These are phyloP conservation scores for Danio rerio DNA, from an alignment of 2,113 vertebrate species.

Conservation along the genomic window DNA sequence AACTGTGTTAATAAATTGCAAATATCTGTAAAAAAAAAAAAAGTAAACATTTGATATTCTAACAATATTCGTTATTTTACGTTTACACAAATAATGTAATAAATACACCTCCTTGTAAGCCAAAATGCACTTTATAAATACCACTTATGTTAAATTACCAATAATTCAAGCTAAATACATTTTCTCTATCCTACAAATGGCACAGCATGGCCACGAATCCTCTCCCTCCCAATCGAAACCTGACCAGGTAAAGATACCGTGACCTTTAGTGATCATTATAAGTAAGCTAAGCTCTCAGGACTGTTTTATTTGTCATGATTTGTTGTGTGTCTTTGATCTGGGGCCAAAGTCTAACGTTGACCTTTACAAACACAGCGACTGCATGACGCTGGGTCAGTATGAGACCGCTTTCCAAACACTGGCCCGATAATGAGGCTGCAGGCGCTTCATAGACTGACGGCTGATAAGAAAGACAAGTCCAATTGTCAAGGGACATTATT, in stretches of 20 bases:
- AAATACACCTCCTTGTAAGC: too few species aligned
- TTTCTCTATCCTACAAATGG: too few species aligned
- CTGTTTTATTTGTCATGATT: conserved; percentile 32
- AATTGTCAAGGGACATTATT: conserved; percentile 13
- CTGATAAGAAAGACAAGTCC: conserved; percentile 24
- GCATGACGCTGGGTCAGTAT: background rate
- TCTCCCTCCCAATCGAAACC: too few species aligned
- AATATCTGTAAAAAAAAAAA: too few species aligned
- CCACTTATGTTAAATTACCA: too few species aligned
- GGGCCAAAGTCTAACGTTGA: background rate
- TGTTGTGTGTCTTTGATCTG: background rate
- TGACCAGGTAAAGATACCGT: background rate
- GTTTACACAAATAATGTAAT: too few species aligned
- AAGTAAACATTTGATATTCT: too few species aligned
- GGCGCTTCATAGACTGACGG: conserved; percentile 13
- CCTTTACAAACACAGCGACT: conserved; percentile 24
- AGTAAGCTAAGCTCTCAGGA: background rate
- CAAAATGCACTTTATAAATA: too few species aligned
- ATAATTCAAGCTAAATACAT: too few species aligned
- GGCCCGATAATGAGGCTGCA: conserved; percentile 2
- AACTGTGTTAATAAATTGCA: too few species aligned
- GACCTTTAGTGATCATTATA: conserved; percentile 32
- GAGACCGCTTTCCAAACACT: background rate
- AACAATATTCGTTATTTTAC: too few species aligned
- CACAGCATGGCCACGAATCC: background rate